A percentile compares a stretch with the other conserved stretches of the same genome.
Conservation (phyloP, 1,140 invertebrate species). For the Drosophila funebris region DNA sequence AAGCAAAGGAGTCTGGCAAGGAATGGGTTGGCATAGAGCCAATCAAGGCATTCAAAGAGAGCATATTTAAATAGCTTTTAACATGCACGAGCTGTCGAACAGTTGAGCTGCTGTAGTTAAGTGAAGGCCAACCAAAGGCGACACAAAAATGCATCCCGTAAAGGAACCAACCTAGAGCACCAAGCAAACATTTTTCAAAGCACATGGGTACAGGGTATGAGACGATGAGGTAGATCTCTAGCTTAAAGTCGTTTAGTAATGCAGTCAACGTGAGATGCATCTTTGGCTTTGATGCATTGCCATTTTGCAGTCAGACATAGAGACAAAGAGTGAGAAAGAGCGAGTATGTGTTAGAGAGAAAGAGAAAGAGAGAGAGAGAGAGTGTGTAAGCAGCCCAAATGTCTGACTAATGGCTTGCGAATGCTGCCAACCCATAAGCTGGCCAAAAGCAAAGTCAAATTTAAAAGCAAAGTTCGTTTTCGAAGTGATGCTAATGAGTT, state of each 20-base stretch:
- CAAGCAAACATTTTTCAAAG: slow-evolving; percentile 59
- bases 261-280: slow-evolving; percentile 67
- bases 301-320: slow-evolving; percentile 23
- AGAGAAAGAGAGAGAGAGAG: background rate
- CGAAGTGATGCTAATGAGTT: slow-evolving; percentile 20
- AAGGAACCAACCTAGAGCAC: slow-evolving; percentile 13
- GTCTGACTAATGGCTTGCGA: background rate
- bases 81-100: slow-evolving; percentile 75
- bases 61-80: slow-evolving; percentile 82
- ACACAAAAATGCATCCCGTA: slow-evolving; percentile 75
- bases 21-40: slow-evolving; percentile 57
- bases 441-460: background rate
- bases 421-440: background rate
- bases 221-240: background rate
- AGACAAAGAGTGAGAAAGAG: background rate
- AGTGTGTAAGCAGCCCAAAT: background rate
- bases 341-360: background rate
- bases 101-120: slow-evolving; percentile 65
- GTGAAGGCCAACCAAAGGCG: slow-evolving; percentile 76
- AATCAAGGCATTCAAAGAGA: slow-evolving; percentile 81
- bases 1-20: slow-evolving; percentile 45
- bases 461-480: slow-evolving; percentile 10
- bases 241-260: slow-evolving; percentile 73
- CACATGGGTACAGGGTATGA: background rate
- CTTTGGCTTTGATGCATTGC: slow-evolving; percentile 61